Evolutionary conservation across 2,888 invertebrate species (phyloP).

Genomic region (Macrosoma leucophasiata): DNA sequence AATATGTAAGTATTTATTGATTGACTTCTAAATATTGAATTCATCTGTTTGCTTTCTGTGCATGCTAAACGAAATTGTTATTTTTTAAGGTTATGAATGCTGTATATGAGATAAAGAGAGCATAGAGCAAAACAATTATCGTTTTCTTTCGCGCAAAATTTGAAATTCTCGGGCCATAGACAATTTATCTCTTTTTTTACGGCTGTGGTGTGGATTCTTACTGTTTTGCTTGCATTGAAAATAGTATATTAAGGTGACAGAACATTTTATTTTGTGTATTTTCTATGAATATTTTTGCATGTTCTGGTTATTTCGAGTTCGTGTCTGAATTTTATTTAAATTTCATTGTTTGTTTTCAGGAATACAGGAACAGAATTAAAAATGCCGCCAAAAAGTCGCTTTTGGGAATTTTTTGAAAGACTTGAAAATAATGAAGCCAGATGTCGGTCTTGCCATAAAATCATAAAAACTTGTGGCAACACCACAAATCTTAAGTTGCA

Average conservation of each 20-base stretch:
- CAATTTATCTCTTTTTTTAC: conserved; percentile 16
- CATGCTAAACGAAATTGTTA: conserved; percentile 12
- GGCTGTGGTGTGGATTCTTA: conserved; percentile 15
- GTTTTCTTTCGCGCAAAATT: conserved; percentile 15
- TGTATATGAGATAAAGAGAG: conserved; percentile 12
- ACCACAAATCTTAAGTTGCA: too few species aligned
- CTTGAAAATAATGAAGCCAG: too few species aligned
- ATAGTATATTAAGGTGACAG: conserved; percentile 16
- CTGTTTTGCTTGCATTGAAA: conserved; percentile 16
- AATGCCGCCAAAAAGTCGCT: conserved; percentile 6
- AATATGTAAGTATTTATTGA: conserved; percentile 12
- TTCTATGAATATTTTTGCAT: conserved; percentile 8
- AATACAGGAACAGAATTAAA: conserved; percentile 5
- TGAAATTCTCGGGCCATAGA: conserved; percentile 14
- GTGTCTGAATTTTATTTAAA: conserved; percentile 3
- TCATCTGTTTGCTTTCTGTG: conserved; percentile 13
- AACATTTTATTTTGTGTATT: conserved; percentile 17
- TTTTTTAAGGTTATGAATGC: conserved; percentile 11
- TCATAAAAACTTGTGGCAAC: too few species aligned
- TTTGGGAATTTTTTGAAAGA: too few species aligned
- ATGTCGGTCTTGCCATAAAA: too few species aligned
- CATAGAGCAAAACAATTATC: conserved; percentile 13
- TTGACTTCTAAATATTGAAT: conserved; percentile 6
- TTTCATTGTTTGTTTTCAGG: conserved; percentile 2
- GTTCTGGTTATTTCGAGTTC: conserved; percentile 2